phyloP scores from a whole-genome alignment of 2,113 vertebrate species.

The Bos taurus region DNA sequence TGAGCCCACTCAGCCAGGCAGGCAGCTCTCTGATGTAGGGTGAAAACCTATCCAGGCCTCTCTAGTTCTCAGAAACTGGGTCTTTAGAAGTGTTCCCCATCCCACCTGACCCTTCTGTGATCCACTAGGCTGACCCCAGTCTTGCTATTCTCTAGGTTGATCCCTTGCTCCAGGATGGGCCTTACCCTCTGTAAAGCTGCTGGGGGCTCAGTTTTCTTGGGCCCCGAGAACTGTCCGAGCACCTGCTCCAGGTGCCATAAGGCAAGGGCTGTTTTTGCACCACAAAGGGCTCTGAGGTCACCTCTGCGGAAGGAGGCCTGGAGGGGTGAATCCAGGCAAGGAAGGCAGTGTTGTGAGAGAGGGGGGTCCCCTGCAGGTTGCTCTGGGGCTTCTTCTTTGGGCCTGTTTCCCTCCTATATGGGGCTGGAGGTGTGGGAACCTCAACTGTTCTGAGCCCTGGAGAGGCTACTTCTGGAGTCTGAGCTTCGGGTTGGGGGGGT shows the following conservation, averaged over 20 bases:
- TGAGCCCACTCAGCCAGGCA: neutral
- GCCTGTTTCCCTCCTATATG: constrained; percentile 36
- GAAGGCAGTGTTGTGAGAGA: neutral
- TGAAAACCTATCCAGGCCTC: neutral
- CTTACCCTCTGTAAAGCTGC: neutral
- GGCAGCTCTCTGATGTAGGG: neutral
- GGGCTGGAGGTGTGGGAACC: neutral
- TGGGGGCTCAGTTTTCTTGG: neutral
- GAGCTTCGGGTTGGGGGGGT: constrained; percentile 1
- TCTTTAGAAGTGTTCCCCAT: neutral
- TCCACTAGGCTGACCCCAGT: neutral
- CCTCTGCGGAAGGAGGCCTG: neutral
- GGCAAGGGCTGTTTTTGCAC: neutral
- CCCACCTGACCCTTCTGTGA: accelerated
- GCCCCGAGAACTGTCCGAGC: neutral
- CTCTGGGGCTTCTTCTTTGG: neutral
- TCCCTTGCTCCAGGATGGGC: neutral
- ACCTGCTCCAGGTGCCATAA: neutral
- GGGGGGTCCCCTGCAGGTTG: neutral
- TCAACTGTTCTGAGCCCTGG: neutral
- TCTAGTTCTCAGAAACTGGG: neutral
- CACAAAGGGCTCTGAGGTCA: neutral
- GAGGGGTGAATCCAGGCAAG: neutral
- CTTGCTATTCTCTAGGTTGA: neutral
- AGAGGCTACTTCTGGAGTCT: constrained; percentile 28